Base-by-base conservation (phyloP, 1,140 invertebrate species). In the Zaprionus tsacasi region DNA sequence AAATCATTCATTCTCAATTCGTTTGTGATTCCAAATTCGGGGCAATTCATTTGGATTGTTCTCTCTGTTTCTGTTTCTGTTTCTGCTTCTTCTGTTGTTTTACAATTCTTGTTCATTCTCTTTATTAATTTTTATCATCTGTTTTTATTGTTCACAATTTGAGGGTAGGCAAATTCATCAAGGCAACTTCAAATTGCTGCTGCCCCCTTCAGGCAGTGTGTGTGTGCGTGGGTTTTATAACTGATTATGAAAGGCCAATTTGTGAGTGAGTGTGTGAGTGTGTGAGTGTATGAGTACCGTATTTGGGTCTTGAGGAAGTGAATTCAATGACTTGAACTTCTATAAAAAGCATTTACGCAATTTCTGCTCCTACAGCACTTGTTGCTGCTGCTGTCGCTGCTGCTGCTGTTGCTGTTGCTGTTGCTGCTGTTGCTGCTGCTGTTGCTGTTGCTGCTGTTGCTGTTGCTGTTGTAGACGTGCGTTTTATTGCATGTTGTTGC, bases 281-380 rank as follows among this genome's bases (percentile, higher is more conserved):
- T 43, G 63, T 36, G 35, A 58, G 66, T 33, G 50, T 45, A 30
- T 74, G 27, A 33, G 58, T 36, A 36, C 59, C 50, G 58, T 50
- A 55, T 65, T 66, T 71, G 17, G 35, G 43, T 52, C 43, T 87
- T 77, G 79, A 79, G 83, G 73, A 80, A 88, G 69, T 82, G 54
- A 82, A 80, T 88, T 82, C 77, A 88, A 87, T 87, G 82, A 88
- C 72, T 86, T 88, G 79, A 82, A 82, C 79, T 86, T 86, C 82
- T 88, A 87, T 82, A 82, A 87, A 87, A 88, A 88, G 73, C 69
- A 79, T 82, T 87, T 88, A 87, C 83, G 83, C 83, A 87, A 88
- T 82, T 82, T 87, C 43, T 64, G 60, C 64, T 65, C 36, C 27
- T 61, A 60, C 59, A 73, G 64, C 69, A 74, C 48, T 75, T 83